Percentiles rank a stretch among this genome's conserved stretches.
These are phyloP conservation scores for Hemitrygon akajei DNA, from an alignment of 2,797 vertebrate genomes.

Conservation along the genomic window DNA sequence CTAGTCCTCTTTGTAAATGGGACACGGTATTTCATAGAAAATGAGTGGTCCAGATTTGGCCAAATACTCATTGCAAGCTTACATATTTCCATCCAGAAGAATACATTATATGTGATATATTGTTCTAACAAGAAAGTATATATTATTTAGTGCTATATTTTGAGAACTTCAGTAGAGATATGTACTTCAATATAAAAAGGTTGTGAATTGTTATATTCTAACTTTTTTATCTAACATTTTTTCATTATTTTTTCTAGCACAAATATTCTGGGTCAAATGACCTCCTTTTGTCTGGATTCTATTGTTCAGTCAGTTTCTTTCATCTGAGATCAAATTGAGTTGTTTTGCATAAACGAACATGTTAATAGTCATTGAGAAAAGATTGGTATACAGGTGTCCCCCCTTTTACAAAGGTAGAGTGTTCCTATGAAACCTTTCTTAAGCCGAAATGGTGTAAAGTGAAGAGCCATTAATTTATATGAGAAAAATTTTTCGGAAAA, in stretches of 20 bases:
- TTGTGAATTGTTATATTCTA: not conserved
- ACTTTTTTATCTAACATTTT: not conserved
- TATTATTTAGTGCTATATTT: not conserved
- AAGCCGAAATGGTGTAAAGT: too few species aligned
- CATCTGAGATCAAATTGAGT: not conserved
- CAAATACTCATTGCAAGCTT: not conserved
- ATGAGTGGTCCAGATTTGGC: too few species aligned
- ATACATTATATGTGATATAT: not conserved
- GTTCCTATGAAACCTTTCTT: not conserved
- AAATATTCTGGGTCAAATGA: not conserved
- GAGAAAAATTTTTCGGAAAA: too few species aligned
- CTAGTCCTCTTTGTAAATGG: too few species aligned
- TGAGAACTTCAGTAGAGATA: not conserved
- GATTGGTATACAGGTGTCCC: too few species aligned
- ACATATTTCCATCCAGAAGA: not conserved
- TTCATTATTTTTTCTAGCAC: not conserved
- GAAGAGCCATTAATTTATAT: too few species aligned
- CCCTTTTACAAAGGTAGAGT: too few species aligned
- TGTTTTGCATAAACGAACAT: not conserved
- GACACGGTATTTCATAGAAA: too few species aligned
- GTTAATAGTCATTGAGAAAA: not conserved
- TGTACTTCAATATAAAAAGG: not conserved
- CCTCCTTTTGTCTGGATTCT: not conserved
- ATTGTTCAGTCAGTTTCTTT: not conserved
- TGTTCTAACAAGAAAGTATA: not conserved